Conservation (phyloP, 2,888 invertebrate genomes). For the Lissocephala sabroskyi region DNA sequence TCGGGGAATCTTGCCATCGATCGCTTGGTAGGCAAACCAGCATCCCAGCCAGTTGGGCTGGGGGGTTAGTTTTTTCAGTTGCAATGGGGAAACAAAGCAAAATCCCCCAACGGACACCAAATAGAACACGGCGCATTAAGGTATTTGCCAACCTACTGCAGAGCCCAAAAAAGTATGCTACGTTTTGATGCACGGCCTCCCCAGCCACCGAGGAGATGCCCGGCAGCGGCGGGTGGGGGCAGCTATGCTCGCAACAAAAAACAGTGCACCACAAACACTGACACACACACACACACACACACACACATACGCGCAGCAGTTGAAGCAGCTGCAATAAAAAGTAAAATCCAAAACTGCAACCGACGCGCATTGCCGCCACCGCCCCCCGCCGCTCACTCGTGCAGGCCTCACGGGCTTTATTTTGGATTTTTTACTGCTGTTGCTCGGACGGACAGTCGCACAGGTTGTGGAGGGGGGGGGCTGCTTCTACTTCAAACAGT, state of each 20-base stretch:
- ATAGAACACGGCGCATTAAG: conserved; percentile 27
- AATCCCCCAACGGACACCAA: conserved; percentile 26
- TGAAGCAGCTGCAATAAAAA: conserved; percentile 37
- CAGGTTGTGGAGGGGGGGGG: conserved; percentile 1
- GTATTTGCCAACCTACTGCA: conserved; percentile 7
- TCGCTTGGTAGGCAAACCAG: too few species aligned
- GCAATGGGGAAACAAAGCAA: too few species aligned
- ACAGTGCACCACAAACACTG: conserved; percentile 4
- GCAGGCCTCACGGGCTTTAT: too few species aligned
- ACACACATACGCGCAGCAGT: conserved; percentile 25
- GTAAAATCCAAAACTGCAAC: conserved; percentile 63
- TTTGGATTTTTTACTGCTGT: too few species aligned
- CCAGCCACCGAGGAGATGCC: too few species aligned
- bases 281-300: too few species aligned
- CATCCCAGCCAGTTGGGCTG: too few species aligned
- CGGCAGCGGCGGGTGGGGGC: too few species aligned
- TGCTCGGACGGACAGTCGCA: not conserved
- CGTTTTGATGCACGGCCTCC: conserved; percentile 33
- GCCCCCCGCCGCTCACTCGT: not conserved
- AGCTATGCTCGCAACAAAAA: conserved; percentile 8
- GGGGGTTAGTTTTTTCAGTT: too few species aligned
- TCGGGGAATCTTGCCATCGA: too few species aligned
- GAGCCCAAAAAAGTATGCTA: conserved; percentile 27
- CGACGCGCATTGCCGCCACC: conserved; percentile 11
- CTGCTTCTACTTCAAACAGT: conserved; percentile 47